Base-by-base conservation (phyloP, 2,888 invertebrate species). In the Macrosiphum euphorbiae region DNA sequence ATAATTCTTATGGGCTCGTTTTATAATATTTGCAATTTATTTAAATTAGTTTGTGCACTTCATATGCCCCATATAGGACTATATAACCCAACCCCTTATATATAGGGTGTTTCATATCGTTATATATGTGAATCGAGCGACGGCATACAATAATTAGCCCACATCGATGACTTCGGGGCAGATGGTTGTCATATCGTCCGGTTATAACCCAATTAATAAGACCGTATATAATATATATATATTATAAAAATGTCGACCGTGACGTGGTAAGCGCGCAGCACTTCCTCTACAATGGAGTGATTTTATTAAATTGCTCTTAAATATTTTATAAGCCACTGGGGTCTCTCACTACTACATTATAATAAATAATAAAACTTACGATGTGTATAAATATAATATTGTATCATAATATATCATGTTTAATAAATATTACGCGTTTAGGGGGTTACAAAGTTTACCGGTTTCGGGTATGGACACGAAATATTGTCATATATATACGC, bases 151-250 rank as follows among this genome's bases (percentile, higher is more conserved):
- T 91, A 85, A 91, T 91, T 91, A 91, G 85, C 85, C 52, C 55
- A 20, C 20, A 20, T 41, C 78, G 3, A 35, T 78, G 44, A 26
- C 86, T 47, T 58, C 44, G 55, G 78, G 78, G 41, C 88, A 88
- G 78, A 88, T 91, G 41, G 50, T 47, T n/a, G 20, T 55, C 55
- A 28, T 90, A 26, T 26, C 35, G 26, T 58, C 1, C 41, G 88
- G 89, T 93, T 58, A 55, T 93, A 93, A 93, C 35, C 92, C 84
- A 89, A 93, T 93, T 93, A 93, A 84, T 35, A 89, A 11, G 55
- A 58, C 55, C 24, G 20, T 78, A 78, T 47, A 47, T 47, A 47
- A 7, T 35, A n/a, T n/a, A n/a, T n/a, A n/a, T n/a, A n/a, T n/a
- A 78, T 78, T 20, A 78, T 78, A 35, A 52, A 35, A 35, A 88